Conservation (phyloP, 2,113 vertebrate genomes). For the Lamprotornis superbus region DNA sequence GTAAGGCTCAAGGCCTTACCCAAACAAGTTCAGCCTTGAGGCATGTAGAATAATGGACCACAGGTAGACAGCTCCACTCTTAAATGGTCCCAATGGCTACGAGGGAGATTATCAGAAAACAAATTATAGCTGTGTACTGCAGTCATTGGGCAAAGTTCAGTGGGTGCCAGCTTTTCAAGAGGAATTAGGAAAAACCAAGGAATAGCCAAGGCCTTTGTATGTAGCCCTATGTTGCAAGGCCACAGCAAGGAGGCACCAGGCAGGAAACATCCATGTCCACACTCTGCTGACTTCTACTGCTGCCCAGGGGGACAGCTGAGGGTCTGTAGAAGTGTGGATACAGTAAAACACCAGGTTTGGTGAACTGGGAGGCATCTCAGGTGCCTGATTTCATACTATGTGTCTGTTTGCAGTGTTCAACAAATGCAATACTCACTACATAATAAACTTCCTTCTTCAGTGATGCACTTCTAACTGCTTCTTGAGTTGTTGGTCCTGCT, state of each 20-base stretch:
- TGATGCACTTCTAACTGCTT: neutral
- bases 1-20: neutral
- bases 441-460: neutral
- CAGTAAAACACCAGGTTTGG: neutral
- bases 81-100: neutral
- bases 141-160: neutral
- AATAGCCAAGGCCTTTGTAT: neutral
- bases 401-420: neutral
- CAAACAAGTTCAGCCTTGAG: neutral
- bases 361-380: neutral
- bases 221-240: neutral
- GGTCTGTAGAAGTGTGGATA: neutral
- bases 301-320: neutral
- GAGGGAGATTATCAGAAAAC: neutral
- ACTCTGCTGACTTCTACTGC: neutral
- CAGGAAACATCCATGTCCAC: neutral
- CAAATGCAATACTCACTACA: neutral
- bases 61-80: neutral
- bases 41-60: accelerated
- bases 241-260: neutral
- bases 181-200: neutral
- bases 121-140: neutral
- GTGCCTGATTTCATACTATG: neutral
- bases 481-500: neutral
- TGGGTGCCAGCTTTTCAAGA: neutral